Conservation (phyloP, 2,797 vertebrate genomes). For the Discoglossus pictus region DNA sequence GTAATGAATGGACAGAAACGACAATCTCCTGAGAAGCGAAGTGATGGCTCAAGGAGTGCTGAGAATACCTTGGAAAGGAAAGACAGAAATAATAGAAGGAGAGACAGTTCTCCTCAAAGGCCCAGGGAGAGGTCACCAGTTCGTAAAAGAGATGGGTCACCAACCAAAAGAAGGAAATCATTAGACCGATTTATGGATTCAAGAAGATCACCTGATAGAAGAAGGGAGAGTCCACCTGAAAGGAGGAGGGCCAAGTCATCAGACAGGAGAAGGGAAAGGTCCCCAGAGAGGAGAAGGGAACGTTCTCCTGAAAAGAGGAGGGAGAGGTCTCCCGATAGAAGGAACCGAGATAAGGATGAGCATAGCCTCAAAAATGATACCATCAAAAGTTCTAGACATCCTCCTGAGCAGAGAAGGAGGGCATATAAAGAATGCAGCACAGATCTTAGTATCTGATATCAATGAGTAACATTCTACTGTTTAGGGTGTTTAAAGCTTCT, state of each 20-base stretch:
- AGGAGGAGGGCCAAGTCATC: constrained; percentile 78
- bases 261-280: constrained; percentile 80
- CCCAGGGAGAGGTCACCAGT: constrained; percentile 63
- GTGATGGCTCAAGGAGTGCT: constrained; percentile 78
- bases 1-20: constrained; percentile 72
- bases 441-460: constrained; percentile 94
- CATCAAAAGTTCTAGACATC: constrained; percentile 63
- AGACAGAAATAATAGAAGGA: constrained; percentile 63
- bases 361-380: constrained; percentile 66
- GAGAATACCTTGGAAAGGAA: constrained; percentile 82
- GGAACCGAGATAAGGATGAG: constrained; percentile 75
- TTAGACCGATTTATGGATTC: constrained; percentile 81
- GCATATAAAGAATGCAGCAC: constrained; percentile 90
- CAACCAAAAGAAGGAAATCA: constrained; percentile 74
- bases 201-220: constrained; percentile 75
- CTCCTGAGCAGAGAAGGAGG: constrained; percentile 80
- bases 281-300: constrained; percentile 74
- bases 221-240: constrained; percentile 79
- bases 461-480: constrained; percentile 52
- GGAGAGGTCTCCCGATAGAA: constrained; percentile 78
- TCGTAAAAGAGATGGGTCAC: constrained; percentile 65
- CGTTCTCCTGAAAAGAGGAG: constrained; percentile 75
- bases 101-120: constrained; percentile 78
- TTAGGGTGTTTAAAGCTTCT: constrained; percentile 53
- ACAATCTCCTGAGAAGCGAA: constrained; percentile 75